A percentile compares a stretch with the other conserved stretches of the same genome.
Conservation (phyloP, 2,113 vertebrate genomes). For the Stictonetta naevosa region DNA sequence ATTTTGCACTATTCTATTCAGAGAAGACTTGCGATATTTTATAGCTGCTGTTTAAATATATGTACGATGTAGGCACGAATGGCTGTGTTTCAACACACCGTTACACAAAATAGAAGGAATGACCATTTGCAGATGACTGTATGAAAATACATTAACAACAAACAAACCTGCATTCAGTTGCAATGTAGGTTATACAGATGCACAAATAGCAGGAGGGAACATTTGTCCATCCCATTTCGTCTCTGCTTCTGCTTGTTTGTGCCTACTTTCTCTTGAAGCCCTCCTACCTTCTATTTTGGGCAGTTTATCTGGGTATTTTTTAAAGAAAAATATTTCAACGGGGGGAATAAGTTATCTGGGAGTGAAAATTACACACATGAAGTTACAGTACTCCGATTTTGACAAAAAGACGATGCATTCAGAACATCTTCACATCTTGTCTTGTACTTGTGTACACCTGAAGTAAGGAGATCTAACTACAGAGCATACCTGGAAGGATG, state of each 20-base stretch:
- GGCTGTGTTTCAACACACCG: background rate
- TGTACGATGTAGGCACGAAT: background rate
- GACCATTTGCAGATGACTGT: background rate
- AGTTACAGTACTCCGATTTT: background rate
- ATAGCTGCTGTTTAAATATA: background rate
- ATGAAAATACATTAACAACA: background rate
- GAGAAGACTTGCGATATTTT: background rate
- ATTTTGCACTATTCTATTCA: background rate
- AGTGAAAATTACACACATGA: background rate
- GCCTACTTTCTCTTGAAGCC: background rate
- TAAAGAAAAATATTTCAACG: background rate
- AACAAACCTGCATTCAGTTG: background rate
- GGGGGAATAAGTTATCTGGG: background rate
- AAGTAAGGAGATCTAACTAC: background rate
- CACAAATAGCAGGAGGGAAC: background rate
- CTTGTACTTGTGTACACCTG: background rate
- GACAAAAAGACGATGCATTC: background rate
- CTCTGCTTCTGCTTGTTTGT: background rate
- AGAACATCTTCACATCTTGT: background rate
- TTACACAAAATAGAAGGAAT: background rate
- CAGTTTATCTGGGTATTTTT: background rate
- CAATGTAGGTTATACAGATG: background rate
- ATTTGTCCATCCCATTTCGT: background rate
- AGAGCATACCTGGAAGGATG: slow-evolving; percentile 85
- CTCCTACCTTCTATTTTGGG: background rate